A percentile compares a stretch with the other conserved stretches of the same genome.
Conservation (phyloP, 2,113 vertebrate species). For the Potamarius usumacintae region DNA sequence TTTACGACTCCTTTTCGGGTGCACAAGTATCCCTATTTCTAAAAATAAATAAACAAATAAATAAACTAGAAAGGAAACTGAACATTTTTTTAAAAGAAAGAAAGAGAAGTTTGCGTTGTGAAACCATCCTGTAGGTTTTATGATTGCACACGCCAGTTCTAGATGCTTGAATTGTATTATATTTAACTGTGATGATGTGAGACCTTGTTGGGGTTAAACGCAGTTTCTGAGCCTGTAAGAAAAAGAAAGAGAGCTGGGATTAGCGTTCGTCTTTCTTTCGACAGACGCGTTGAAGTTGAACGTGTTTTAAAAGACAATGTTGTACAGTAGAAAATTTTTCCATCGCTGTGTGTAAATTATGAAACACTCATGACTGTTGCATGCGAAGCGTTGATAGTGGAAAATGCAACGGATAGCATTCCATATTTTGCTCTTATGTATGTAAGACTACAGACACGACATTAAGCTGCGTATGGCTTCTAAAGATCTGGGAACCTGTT, state of each 20-base stretch:
- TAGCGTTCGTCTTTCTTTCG: background rate
- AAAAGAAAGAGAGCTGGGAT: constrained; percentile 9
- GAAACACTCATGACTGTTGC: constrained; percentile 56
- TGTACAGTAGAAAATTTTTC: background rate
- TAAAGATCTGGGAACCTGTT: constrained; percentile 64
- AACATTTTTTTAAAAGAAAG: constrained; percentile 37
- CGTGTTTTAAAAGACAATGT: constrained; percentile 24
- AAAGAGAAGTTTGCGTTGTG: constrained; percentile 20
- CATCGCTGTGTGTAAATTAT: constrained; percentile 33
- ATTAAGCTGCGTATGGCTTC: constrained; percentile 51
- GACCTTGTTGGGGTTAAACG: constrained; percentile 54
- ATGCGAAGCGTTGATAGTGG: constrained; percentile 46
- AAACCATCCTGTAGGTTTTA: background rate
- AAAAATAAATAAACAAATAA: constrained; percentile 28
- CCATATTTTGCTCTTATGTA: constrained; percentile 25
- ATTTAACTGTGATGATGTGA: constrained; percentile 52
- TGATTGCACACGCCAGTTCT: constrained; percentile 14
- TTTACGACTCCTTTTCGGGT: constrained; percentile 42
- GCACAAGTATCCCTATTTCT: constrained; percentile 22
- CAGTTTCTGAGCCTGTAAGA: constrained; percentile 60
- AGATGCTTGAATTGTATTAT: constrained; percentile 70
- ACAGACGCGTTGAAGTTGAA: constrained; percentile 9
- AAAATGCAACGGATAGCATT: constrained; percentile 1
- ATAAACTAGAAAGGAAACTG: constrained; percentile 59
- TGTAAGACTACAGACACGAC: background rate